Percentiles rank a stretch among this genome's conserved stretches.
These are phyloP conservation scores for Clinocottus analis DNA, from an alignment of 2,113 vertebrate genomes.

Conservation along the genomic window DNA sequence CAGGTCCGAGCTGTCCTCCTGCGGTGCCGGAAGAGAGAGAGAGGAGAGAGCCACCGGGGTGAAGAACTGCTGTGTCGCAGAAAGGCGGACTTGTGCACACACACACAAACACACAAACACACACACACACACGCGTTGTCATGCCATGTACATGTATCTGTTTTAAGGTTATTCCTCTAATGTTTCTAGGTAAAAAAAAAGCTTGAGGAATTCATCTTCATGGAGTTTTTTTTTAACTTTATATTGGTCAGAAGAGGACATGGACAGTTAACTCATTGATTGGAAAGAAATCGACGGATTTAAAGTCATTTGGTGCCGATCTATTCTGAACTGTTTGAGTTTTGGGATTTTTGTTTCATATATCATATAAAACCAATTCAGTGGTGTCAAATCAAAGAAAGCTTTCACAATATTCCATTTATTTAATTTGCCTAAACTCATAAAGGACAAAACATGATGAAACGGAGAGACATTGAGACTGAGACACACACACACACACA, in stretches of 20 bases:
- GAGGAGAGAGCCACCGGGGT: not conserved
- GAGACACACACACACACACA: not conserved
- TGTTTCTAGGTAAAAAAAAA: no score
- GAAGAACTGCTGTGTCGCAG: conserved; percentile 14
- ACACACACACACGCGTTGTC: not conserved
- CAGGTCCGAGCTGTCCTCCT: conserved; percentile 96
- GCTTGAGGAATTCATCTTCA: not conserved
- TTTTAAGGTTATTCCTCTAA: not conserved
- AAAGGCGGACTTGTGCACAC: not conserved
- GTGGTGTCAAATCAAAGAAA: not conserved
- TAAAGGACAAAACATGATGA: not conserved
- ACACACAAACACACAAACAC: no score
- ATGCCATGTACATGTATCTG: not conserved
- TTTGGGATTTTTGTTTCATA: no score
- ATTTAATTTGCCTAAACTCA: not conserved
- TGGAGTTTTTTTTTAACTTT: not conserved
- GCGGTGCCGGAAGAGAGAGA: conserved; percentile 23
- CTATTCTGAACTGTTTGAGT: not conserved
- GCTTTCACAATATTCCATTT: not conserved
- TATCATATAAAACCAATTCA: not conserved
- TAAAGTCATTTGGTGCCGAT: not conserved
- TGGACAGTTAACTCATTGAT: not conserved
- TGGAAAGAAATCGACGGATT: not conserved
- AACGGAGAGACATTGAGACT: not conserved
- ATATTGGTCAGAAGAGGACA: no score